A percentile compares a stretch with the other conserved stretches of the same genome.
These are phyloP conservation scores for Amblyopsis hoosieri DNA, from an alignment of 2,797 vertebrate genomes.

Conservation along the genomic window DNA sequence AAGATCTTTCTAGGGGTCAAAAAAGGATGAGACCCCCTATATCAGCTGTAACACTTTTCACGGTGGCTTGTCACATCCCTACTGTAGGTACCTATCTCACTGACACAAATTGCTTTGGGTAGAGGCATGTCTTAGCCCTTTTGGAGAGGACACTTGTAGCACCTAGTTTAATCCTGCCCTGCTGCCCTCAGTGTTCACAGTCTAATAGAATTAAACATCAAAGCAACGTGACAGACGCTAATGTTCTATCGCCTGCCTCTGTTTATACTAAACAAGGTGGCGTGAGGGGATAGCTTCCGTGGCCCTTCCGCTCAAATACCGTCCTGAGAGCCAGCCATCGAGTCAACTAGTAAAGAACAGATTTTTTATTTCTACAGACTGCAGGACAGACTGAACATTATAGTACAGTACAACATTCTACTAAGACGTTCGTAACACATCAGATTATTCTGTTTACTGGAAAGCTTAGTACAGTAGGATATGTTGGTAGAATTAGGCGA, in stretches of 20 bases:
- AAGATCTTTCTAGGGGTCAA: neutral
- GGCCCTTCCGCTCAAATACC: neutral
- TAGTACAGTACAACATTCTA: too few species aligned
- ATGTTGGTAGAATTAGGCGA: slow-evolving; percentile 25
- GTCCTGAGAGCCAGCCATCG: slow-evolving; percentile 2
- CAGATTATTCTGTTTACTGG: slow-evolving; percentile 26
- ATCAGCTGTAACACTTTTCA: slow-evolving; percentile 7
- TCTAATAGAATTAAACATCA: slow-evolving; percentile 71
- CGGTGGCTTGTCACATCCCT: slow-evolving; percentile 26
- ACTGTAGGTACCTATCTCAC: slow-evolving; percentile 62
- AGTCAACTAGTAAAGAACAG: neutral
- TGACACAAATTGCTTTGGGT: slow-evolving; percentile 72
- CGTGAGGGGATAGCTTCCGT: neutral
- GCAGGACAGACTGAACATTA: neutral
- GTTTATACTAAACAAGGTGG: neutral
- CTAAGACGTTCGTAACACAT: slow-evolving; percentile 4
- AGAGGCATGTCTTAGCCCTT: slow-evolving; percentile 65
- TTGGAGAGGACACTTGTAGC: slow-evolving; percentile 57
- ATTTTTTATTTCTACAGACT: neutral
- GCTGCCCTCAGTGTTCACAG: slow-evolving; percentile 63
- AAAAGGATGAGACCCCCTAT: neutral
- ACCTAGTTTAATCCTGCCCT: slow-evolving; percentile 64
- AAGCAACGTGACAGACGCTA: slow-evolving; percentile 55
- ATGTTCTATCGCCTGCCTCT: slow-evolving; percentile 37
- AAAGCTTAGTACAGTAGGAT: neutral